Evolutionary conservation across 2,113 vertebrate species (phyloP), one percentile per base, ranked within the genome.

Genomic region (Gila orcuttii): DNA sequence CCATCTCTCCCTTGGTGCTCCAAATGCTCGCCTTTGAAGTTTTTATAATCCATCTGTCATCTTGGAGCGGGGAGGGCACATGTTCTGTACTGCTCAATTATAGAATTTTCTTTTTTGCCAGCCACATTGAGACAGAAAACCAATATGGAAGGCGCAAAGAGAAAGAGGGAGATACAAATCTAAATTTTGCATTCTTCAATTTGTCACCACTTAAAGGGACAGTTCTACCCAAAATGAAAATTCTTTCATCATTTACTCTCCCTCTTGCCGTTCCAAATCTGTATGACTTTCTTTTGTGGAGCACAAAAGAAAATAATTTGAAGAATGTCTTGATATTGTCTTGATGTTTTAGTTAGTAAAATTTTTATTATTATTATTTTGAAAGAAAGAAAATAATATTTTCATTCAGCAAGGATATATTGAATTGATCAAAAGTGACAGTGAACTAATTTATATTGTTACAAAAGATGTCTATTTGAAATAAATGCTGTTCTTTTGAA

Each of bases 41-140:
- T 99, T 98, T 98, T 97, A 98, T 99, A 98, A 98, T 97, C 98
- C 97, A 99, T 99, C 98, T 99, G 98, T 98, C 97, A 98, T 98
- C 97, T 97, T 95, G 95, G 93, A 97, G 97, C 96, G 95, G 96
- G 96, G 96, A 98, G 97, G 97, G 97, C 96, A 96, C 97, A 96
- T 96, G 97, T 96, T 97, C 96, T 96, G 95, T 96, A 97, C 97
- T 94, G 96, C 97, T 98, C 97, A 97, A 97, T 97, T 98, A 98
- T 96, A 95, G 95, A 96, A 96, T 95, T 96, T 96, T 96, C 95
- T 96, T 47, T 82, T 96, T 96, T 96, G 95, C 96, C 96, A 93
- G 96, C 95, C 93, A 96, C 96, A 95, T 95, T 95, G 95, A 96
- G 96, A 96, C 95, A 96, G 96, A 96, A 96, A 91, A 94, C 95